Conservation (phyloP, 2,113 vertebrate species). For the Vidua macroura region DNA sequence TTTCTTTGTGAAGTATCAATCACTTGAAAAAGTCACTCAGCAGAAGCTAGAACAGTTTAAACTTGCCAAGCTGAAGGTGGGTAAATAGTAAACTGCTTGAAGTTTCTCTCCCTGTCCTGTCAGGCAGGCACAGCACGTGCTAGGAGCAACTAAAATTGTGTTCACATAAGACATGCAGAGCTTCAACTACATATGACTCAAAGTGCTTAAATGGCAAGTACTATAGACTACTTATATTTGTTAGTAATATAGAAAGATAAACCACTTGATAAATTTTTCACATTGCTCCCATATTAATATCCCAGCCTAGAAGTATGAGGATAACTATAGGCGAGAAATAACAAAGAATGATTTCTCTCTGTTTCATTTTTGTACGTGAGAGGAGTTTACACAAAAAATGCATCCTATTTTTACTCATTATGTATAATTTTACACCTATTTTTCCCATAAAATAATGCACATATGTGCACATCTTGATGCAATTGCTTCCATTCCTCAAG, state of each 20-base stretch:
- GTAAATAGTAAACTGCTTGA: background rate
- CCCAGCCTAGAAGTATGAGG: background rate
- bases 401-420: constrained; percentile 13
- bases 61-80: background rate
- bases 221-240: background rate
- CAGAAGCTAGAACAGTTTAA: background rate
- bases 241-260: background rate
- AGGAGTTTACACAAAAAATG: constrained; percentile 1
- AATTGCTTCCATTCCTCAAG: background rate
- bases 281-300: background rate
- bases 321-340: background rate
- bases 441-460: constrained; percentile 5
- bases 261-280: background rate
- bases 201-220: background rate
- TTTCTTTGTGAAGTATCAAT: background rate
- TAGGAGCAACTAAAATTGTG: background rate
- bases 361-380: background rate
- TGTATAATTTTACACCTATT: constrained; percentile 24
- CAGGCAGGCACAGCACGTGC: background rate
- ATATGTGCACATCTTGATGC: background rate
- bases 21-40: background rate
- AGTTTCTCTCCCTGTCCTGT: background rate
- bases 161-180: background rate
- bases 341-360: background rate
- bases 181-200: background rate